These are phyloP conservation scores for Spialia ferax DNA, from an alignment of 2,888 invertebrate genomes.

Conservation along the genomic window DNA sequence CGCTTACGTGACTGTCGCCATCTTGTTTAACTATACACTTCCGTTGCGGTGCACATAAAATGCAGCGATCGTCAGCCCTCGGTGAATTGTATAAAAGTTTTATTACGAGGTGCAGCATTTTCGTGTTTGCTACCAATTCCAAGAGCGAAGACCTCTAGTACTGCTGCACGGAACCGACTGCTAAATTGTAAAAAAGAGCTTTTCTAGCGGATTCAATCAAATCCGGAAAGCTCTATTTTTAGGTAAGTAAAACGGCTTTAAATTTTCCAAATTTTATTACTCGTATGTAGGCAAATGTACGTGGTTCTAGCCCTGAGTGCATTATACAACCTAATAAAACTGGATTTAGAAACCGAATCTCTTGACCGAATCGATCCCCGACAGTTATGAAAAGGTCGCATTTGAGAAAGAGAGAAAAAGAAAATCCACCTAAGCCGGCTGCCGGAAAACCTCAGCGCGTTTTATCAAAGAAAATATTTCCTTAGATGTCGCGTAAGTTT, in stretches of 20 bases:
- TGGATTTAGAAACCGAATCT: constrained; percentile 72
- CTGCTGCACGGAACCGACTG: constrained; percentile 29
- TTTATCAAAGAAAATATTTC: constrained; percentile 76
- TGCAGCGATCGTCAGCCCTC: constrained; percentile 68
- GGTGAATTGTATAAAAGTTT: constrained; percentile 55
- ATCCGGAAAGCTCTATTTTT: constrained; percentile 12
- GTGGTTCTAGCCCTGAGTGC: background rate
- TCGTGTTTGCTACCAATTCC: constrained; percentile 49
- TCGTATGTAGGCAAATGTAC: no score
- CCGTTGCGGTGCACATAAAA: constrained; percentile 65
- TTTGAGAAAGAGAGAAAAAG: constrained; percentile 62
- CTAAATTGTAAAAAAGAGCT: constrained; percentile 39
- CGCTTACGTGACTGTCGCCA: constrained; percentile 82
- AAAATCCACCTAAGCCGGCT: constrained; percentile 71
- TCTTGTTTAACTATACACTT: constrained; percentile 82
- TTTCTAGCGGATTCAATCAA: constrained; percentile 31
- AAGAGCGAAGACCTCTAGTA: constrained; percentile 40
- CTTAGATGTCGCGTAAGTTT: constrained; percentile 72
- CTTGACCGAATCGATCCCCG: constrained; percentile 69
- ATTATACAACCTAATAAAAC: constrained; percentile 56
- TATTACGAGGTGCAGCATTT: constrained; percentile 52
- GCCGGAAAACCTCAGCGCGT: constrained; percentile 70
- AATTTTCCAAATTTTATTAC: background rate
- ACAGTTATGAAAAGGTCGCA: constrained; percentile 81
- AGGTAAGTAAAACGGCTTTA: background rate